Percentiles rank a stretch among this genome's conserved stretches.
phyloP scores from a whole-genome alignment of 2,888 invertebrate genomes.

The Corythucha ciliata region DNA sequence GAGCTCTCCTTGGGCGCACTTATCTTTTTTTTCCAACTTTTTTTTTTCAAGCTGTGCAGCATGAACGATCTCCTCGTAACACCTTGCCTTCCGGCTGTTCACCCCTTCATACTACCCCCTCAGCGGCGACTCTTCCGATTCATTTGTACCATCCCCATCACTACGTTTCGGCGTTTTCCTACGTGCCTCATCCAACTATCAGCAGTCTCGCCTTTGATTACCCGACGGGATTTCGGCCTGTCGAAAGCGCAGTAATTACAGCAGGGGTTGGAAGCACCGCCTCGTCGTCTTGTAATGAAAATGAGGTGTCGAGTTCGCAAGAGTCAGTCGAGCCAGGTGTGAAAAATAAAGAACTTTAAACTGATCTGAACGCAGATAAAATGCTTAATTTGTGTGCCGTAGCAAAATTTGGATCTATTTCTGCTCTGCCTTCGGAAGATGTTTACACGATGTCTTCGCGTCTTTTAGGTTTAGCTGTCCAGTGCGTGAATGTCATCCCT shows the following conservation, averaged over 20 bases:
- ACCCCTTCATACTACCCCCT: no score
- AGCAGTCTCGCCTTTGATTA: no score
- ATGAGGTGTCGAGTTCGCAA: slow-evolving; percentile 67
- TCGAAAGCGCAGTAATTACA: no score
- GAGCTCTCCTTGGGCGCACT: no score
- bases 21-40: no score
- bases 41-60: slow-evolving; percentile 74
- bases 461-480: slow-evolving; percentile 63
- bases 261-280: no score
- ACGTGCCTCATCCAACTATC: no score
- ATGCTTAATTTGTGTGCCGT: background rate
- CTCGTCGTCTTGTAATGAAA: slow-evolving; percentile 49
- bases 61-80: slow-evolving; percentile 72
- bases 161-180: slow-evolving; percentile 28
- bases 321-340: slow-evolving; percentile 40
- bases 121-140: slow-evolving; percentile 37
- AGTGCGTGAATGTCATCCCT: slow-evolving; percentile 70
- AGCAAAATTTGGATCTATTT: background rate
- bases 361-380: background rate
- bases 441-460: slow-evolving; percentile 53
- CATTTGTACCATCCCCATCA: slow-evolving; percentile 27
- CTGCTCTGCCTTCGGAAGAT: slow-evolving; percentile 43
- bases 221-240: slow-evolving; percentile 1
- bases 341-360: background rate
- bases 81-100: slow-evolving; percentile 40